Base-by-base conservation (phyloP, 37 sponge, comb jelly and placozoan species). In the Chondrilla cf. caribensis region DNA sequence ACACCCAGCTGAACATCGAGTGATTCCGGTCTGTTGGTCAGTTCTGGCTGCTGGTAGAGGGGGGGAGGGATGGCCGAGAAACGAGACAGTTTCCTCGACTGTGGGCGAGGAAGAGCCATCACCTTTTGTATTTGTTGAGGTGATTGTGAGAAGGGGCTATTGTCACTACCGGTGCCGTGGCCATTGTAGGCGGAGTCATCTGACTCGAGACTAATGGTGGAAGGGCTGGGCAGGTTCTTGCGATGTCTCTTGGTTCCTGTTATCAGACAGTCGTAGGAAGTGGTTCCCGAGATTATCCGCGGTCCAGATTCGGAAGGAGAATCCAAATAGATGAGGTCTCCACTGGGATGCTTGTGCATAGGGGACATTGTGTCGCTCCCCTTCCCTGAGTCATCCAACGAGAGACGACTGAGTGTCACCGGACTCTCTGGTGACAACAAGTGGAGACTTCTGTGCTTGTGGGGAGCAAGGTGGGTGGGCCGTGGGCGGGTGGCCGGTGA, bases 341-440 rank as follows among this genome's bases (percentile, higher is more conserved):
- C 44, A 29, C 68, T 67, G 29, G 68, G 33, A 33, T 28, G 35
- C 68, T 67, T 67, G 1, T 28, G 11, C 76, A 73, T 73, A 21
- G 76, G 76, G 3, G 76, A 73, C 42, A 38, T 39, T 39, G 76
- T 73, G 44, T 73, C 76, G 40, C 76, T 73, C 9, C 76, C 76
- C 76, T 73, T 73, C 2, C 76, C 76, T 40, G 76, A 73, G 44
- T 73, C 76, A 6, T 73, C 76, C 76, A 73, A 37, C 0, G 84
- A 72, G 31, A 83, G 76, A 9, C 70, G 58, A 58, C 68, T 44
- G 55, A 68, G 24, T 3, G 60, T 37, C 76, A 75, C 55, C 76
- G 72, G 84, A 51, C 70, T 70, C 54, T 72, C 25, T 31, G 38
- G 76, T 11, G 51, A 79, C 25, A 38, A n/a, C 43, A 22, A n/a